These are phyloP conservation scores for Coregonus sp. DNA, from an alignment of 2,797 vertebrate genomes.

Conservation along the genomic window DNA sequence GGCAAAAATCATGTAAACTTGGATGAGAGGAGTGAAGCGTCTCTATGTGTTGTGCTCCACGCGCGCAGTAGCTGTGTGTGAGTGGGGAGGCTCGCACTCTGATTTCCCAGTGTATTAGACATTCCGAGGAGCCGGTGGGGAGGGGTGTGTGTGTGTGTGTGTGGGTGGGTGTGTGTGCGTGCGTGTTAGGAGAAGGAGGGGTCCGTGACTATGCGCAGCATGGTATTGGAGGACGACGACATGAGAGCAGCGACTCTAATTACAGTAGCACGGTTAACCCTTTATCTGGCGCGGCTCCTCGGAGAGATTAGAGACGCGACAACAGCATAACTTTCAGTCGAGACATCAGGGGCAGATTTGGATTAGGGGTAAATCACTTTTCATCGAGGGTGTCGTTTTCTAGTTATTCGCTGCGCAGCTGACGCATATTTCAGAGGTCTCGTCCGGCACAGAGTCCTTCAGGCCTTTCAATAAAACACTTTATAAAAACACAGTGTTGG, in stretches of 20 bases:
- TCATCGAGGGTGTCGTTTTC: conserved; percentile 54
- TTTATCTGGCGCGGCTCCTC: conserved; percentile 50
- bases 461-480: neutral
- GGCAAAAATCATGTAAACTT: conserved; percentile 37
- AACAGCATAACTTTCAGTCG: conserved; percentile 58
- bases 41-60: conserved; percentile 49
- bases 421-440: neutral
- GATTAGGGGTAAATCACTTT: conserved; percentile 59
- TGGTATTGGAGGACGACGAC: conserved; percentile 78
- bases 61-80: conserved; percentile 66
- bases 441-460: neutral
- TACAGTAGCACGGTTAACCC: conserved; percentile 82
- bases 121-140: conserved; percentile 67
- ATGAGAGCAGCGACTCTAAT: conserved; percentile 68
- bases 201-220: conserved; percentile 56
- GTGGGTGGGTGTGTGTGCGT: conserved; percentile 15
- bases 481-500: neutral
- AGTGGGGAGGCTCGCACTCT: conserved; percentile 69
- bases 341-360: conserved; percentile 64
- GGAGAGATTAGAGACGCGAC: conserved; percentile 56
- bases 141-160: conserved; percentile 37
- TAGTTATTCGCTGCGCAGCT: conserved; percentile 22
- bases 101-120: conserved; percentile 78
- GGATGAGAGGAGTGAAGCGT: conserved; percentile 20
- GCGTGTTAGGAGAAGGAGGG: conserved; percentile 48